Evolutionary conservation across 2,113 vertebrate genomes (phyloP), one percentile per base, ranked within the genome.

Genomic region (Catharus bicknelli): DNA sequence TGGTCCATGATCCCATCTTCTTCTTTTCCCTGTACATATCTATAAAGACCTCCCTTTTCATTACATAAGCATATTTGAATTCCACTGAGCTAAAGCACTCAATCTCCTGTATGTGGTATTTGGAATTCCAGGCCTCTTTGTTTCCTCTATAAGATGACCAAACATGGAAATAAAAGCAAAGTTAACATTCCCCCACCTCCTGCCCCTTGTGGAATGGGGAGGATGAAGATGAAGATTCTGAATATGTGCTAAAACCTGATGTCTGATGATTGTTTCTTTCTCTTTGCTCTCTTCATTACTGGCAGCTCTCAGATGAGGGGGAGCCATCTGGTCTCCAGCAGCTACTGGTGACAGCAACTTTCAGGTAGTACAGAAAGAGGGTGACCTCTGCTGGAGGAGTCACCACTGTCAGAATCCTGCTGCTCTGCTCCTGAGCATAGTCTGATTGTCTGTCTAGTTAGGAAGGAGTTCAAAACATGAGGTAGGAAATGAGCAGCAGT

Each of bases 241-340:
- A 78, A 17, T n/a, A 7, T 16, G 22, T 67, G 13, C 13, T 54
- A 74, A 81, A 91, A 62, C 14, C 8, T 3, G 0, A 3, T n/a
- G 4, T 69, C n/a, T 48, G 27, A 25, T 27, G 2, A 59, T 5
- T 22, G 3, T 27, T 57, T 58, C 45, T 59, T 13, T 68, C 26
- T 67, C 17, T 81, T 86, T 23, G 3, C 12, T 32, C 1, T 68
- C 34, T 34, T 64, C 19, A 21, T 29, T 64, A 30, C 7, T 15
- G 42, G 4, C 13, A 51, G 1, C 4, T n/a, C 7, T 19, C 34
- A 14, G 3, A 0, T 29, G 38, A 67, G 12, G 3, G 9, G 0
- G 0, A 20, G 8, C n/a, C 42, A 48, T 10, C 13, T 38, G 50
- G 21, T 72, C 6, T 43, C 4, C 25, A 11, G 7, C 4, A 51